phyloP scores from a whole-genome alignment of 2,113 vertebrate species.

The Anolis sagrei region DNA sequence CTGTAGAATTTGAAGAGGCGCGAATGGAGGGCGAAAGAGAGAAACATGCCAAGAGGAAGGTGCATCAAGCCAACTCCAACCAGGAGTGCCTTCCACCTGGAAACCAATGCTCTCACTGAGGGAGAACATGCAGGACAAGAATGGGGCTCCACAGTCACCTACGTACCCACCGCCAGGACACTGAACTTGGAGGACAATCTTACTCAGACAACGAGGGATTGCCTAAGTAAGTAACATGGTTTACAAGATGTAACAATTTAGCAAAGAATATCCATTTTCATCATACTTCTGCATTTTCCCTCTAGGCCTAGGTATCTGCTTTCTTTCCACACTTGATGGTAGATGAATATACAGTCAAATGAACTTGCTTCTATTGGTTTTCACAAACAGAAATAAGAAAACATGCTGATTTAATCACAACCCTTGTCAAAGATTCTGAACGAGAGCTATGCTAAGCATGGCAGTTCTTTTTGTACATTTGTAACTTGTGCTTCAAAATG shows the following conservation, averaged over 20 bases:
- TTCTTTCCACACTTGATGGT: neutral
- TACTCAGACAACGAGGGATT: no score
- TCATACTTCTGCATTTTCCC: neutral
- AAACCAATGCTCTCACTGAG: no score
- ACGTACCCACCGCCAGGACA: no score
- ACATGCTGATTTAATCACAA: slow-evolving; percentile 7
- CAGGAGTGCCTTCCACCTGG: no score
- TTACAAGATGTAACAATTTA: neutral
- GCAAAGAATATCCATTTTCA: neutral
- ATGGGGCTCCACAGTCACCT: no score
- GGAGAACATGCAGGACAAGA: no score
- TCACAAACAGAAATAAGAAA: neutral
- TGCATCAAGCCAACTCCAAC: no score
- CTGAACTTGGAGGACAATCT: no score
- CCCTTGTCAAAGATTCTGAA: neutral
- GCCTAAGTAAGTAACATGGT: neutral
- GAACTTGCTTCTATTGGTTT: neutral
- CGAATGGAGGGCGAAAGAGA: no score
- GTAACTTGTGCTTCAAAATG: neutral
- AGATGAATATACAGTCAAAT: neutral
- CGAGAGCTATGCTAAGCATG: neutral
- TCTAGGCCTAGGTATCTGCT: neutral
- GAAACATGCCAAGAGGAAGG: no score
- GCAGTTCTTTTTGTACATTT: neutral
- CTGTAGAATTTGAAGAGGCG: no score